A percentile compares a stretch with the other conserved stretches of the same genome.
Evolutionary conservation across 2,888 invertebrate genomes (phyloP).

Genomic region (Endomychus coccineus): DNA sequence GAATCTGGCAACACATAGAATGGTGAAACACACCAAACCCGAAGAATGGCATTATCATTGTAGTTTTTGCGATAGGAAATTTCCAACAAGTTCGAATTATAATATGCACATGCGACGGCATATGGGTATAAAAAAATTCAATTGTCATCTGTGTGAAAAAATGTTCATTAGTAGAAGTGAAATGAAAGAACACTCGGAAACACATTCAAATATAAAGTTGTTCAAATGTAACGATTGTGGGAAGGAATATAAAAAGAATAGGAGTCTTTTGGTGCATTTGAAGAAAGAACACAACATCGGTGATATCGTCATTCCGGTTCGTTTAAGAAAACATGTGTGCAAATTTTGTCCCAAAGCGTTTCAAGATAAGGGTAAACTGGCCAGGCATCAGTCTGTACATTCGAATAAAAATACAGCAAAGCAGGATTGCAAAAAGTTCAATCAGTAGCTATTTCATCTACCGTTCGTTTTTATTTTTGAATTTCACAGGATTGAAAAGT

Average conservation of each 20-base stretch:
- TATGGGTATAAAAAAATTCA: background rate
- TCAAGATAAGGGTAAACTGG: background rate
- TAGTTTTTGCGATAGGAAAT: slow-evolving; percentile 1
- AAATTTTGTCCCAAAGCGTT: background rate
- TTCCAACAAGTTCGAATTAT: background rate
- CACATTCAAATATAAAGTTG: background rate
- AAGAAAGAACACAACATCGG: background rate
- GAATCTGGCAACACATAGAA: too few species aligned
- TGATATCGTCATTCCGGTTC: background rate
- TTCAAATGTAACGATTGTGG: background rate
- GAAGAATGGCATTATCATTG: background rate
- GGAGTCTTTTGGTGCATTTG: background rate
- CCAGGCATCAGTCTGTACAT: background rate
- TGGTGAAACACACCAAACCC: background rate
- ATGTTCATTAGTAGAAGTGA: background rate
- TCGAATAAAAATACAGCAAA: background rate
- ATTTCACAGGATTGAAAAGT: too few species aligned
- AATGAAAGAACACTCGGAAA: background rate
- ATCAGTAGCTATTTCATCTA: too few species aligned
- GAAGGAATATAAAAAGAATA: background rate
- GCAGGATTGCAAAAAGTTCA: too few species aligned
- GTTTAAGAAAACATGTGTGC: background rate
- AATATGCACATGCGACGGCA: background rate
- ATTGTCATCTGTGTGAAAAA: background rate
- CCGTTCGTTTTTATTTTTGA: too few species aligned